Evolutionary conservation across 2,888 invertebrate species (phyloP).

Genomic region (Carterocephalus palaemon): DNA sequence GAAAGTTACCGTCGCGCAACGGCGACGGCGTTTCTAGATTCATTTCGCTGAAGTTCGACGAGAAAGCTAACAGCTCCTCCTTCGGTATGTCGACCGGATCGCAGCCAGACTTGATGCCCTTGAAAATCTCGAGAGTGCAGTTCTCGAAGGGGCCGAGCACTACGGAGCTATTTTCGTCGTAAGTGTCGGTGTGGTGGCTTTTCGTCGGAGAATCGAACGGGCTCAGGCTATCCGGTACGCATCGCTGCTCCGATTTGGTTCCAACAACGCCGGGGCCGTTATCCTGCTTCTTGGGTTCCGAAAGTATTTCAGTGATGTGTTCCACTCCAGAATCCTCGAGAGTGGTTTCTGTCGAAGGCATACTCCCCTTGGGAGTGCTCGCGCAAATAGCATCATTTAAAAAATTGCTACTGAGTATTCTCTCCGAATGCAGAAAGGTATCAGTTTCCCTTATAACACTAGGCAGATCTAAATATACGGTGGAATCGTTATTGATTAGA

Average conservation of each 20-base stretch:
- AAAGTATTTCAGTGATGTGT: conserved; percentile 38
- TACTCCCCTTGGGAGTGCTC: conserved; percentile 63
- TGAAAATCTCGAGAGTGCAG: conserved; percentile 72
- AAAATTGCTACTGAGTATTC: conserved; percentile 40
- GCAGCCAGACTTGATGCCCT: conserved; percentile 64
- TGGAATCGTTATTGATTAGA: conserved; percentile 56
- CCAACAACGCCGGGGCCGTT: conserved; percentile 42
- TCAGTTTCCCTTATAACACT: conserved; percentile 52
- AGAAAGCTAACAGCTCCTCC: conserved; percentile 74
- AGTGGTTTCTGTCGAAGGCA: conserved; percentile 47
- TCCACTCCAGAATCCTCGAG: conserved; percentile 39
- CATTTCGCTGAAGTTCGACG: conserved; percentile 75
- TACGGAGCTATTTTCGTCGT: conserved; percentile 74
- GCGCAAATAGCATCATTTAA: conserved; percentile 41
- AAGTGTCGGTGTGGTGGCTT: conserved; percentile 68
- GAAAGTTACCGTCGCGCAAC: conserved; percentile 64
- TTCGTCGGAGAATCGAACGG: conserved; percentile 71
- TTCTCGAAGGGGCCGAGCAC: conserved; percentile 80
- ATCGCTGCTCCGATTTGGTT: conserved; percentile 55
- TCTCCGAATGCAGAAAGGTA: conserved; percentile 58
- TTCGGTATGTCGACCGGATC: conserved; percentile 64
- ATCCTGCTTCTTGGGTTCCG: conserved; percentile 48
- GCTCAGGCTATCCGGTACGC: conserved; percentile 54
- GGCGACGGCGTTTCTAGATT: conserved; percentile 72
- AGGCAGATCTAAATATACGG: conserved; percentile 67